Conservation (phyloP, 2,797 vertebrate genomes). For the Crypturellus tataupa region DNA sequence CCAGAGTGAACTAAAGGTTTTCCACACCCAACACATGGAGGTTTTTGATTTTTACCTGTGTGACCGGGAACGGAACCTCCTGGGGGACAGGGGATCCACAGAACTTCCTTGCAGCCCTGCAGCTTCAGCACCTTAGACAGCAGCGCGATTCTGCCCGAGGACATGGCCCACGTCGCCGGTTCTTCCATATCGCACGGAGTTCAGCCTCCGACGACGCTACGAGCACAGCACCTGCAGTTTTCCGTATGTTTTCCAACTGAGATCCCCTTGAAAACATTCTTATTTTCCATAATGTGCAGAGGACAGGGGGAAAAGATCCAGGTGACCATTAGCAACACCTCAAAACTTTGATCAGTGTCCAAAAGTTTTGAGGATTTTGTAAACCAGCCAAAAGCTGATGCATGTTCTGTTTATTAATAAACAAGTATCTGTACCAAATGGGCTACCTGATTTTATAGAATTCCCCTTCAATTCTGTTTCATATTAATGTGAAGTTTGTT, state of each 20-base stretch:
- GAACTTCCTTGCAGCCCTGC: neutral
- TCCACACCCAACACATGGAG: neutral
- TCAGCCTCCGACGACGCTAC: rapidly evolving
- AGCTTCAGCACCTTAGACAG: constrained; percentile 62
- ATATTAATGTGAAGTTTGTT: neutral
- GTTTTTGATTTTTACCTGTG: neutral
- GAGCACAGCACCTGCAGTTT: rapidly evolving
- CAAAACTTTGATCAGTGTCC: neutral
- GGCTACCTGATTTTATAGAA: neutral
- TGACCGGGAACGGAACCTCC: rapidly evolving
- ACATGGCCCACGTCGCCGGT: rapidly evolving
- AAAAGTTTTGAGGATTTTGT: neutral
- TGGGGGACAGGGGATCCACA: neutral
- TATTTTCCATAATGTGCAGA: neutral
- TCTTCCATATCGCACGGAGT: rapidly evolving
- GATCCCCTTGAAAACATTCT: neutral
- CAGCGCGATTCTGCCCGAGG: neutral
- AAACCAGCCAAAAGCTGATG: neutral
- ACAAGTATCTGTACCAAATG: neutral
- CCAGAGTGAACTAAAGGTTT: neutral
- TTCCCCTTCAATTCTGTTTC: neutral
- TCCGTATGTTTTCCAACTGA: rapidly evolving
- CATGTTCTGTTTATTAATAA: neutral
- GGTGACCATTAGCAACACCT: neutral
- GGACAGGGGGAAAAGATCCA: neutral